Base-by-base conservation (phyloP, 2,888 invertebrate genomes). In the Lissocephala sabroskyi region DNA sequence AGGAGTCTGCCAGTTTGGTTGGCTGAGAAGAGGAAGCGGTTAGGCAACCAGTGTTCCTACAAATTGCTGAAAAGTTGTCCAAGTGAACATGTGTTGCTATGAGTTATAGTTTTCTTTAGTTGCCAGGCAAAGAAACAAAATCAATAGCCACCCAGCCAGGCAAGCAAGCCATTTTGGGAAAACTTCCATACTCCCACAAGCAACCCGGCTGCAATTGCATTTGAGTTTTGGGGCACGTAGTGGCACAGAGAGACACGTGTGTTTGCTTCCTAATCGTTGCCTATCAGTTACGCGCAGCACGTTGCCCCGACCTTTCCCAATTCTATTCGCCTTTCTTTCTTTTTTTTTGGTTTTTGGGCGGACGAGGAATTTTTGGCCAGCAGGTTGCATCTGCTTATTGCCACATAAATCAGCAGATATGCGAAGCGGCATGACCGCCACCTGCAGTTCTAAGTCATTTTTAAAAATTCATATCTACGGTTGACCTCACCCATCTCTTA, bases 321-420 rank as follows among this genome's bases (percentile, higher is more conserved):
- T 7, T 23, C 23, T 23, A 5, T 37, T 18, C n/a, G 19, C 18
- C 37, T n/a, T 19, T 37, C n/a, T 30, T n/a, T 10, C 11, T 30
- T 30, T n/a, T 37, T 19, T 37, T 18, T 49, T 45, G 35, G n/a
- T 41, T 43, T 59, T 51, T 53, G 63, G 54, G 50, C n/a, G n/a
- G n/a, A n/a, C n/a, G n/a, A n/a, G n/a, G n/a, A n/a, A n/a, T n/a
- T n/a, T n/a, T n/a, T n/a, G n/a, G n/a, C n/a, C 47, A 36, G 61
- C 62, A 54, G 62, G 62, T 66, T 68, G 59, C 74, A 68, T 68
- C 68, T 70, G 71, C 70, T 75, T 75, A 70, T 75, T 71, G 75
- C 75, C 71, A 65, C 65, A 75, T 70, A 70, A 70, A 70, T 70
- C 70, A 65, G 42, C 53, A 66, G 54, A 70, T 64, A 66, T 68